phyloP scores from a whole-genome alignment of 2,113 vertebrate genomes.

The Apistogramma diplotaenia region DNA sequence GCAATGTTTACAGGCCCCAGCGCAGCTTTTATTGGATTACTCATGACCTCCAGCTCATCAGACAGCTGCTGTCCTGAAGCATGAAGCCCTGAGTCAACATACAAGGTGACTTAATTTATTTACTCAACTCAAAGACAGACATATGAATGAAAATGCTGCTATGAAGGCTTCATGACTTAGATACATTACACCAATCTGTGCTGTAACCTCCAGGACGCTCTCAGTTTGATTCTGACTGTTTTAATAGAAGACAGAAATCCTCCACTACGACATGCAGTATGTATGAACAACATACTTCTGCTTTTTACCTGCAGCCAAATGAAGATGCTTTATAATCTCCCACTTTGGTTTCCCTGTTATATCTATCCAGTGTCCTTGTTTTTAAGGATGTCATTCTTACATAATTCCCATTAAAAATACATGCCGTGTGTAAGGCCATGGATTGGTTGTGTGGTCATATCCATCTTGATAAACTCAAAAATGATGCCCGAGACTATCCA shows the following conservation, averaged over 20 bases:
- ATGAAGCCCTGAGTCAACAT: neutral
- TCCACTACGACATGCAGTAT: neutral
- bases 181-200: neutral
- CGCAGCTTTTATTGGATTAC: neutral
- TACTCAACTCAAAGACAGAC: neutral
- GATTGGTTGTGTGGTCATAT: neutral
- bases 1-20: constrained; percentile 18
- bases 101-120: constrained; percentile 2
- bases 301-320: neutral
- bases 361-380: neutral
- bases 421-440: neutral
- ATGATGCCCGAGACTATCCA: neutral
- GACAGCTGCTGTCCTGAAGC: constrained; percentile 19
- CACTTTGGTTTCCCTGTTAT: constrained; percentile 23
- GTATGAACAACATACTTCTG: neutral
- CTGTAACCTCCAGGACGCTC: neutral
- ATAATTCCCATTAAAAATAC: constrained; percentile 7
- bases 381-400: neutral
- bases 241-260: neutral
- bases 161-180: neutral
- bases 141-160: neutral
- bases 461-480: neutral
- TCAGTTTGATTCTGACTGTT: neutral
- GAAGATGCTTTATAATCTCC: neutral
- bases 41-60: neutral